These are phyloP conservation scores for Thomomys bottae DNA, from an alignment of 2,113 vertebrate genomes.

Conservation along the genomic window DNA sequence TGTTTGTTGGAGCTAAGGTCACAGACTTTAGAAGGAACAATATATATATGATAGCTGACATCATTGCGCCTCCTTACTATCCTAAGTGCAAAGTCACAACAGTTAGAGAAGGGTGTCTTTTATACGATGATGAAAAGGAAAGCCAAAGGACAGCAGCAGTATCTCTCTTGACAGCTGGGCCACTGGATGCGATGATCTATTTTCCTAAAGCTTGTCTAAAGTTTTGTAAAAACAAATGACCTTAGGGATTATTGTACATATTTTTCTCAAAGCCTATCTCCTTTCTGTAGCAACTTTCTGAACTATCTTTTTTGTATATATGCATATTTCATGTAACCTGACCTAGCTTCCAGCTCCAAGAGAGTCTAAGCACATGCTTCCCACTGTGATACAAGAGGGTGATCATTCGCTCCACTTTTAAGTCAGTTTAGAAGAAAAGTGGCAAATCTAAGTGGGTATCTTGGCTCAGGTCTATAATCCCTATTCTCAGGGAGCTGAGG, in stretches of 20 bases:
- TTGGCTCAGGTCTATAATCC: no score
- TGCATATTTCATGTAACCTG: no score
- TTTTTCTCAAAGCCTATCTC: no score
- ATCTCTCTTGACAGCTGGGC: background rate
- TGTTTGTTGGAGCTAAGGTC: background rate
- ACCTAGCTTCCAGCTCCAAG: no score
- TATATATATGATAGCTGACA: background rate
- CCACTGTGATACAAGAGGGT: conserved; percentile 1
- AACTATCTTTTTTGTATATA: no score
- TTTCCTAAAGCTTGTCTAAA: background rate
- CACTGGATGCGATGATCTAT: background rate
- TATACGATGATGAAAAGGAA: background rate
- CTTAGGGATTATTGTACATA: no score
- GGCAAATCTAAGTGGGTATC: no score
- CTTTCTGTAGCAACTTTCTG: no score
- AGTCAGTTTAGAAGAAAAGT: conserved; percentile 34
- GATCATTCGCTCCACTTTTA: conserved; percentile 40
- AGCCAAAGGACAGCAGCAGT: background rate
- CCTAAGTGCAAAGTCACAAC: no score
- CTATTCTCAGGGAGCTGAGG: no score
- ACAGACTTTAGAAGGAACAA: background rate
- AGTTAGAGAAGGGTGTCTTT: background rate
- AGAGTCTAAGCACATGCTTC: conserved; percentile 9
- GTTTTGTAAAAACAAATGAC: no score
- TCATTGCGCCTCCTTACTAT: no score